phyloP scores from a whole-genome alignment of 1,140 invertebrate species.

The Dryas iulia region DNA sequence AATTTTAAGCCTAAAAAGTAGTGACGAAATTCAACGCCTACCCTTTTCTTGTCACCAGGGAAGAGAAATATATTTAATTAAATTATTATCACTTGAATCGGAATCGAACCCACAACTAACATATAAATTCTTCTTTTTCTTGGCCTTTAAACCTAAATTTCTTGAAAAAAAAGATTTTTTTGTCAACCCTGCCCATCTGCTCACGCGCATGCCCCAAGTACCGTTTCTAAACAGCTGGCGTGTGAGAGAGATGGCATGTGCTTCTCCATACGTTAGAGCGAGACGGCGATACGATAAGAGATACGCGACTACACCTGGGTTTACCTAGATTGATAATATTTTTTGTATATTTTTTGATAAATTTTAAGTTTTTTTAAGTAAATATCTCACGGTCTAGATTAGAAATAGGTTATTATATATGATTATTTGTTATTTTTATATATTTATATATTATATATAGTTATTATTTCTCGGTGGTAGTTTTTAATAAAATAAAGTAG shows the following conservation, averaged over 20 bases:
- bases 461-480: too few species aligned
- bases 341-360: not conserved
- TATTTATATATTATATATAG: too few species aligned
- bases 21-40: too few species aligned
- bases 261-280: conserved; percentile 18
- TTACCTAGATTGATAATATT: not conserved
- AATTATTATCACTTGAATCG: too few species aligned
- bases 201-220: conserved; percentile 35
- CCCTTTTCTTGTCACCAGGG: too few species aligned
- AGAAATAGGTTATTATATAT: not conserved
- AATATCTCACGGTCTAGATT: not conserved
- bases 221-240: conserved; percentile 56
- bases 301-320: conserved; percentile 10
- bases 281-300: conserved; percentile 21
- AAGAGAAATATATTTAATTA: too few species aligned
- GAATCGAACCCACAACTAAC: too few species aligned
- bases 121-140: too few species aligned
- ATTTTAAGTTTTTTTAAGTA: not conserved
- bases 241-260: conserved; percentile 23
- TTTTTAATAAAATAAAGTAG: too few species aligned
- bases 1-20: too few species aligned
- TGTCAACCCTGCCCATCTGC: conserved; percentile 37
- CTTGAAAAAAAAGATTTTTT: not conserved
- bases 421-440: too few species aligned
- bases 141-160: too few species aligned